Percentiles rank a stretch among this genome's conserved stretches.
phyloP scores from a whole-genome alignment of 2,888 invertebrate species.

The Brachypterus glaber region DNA sequence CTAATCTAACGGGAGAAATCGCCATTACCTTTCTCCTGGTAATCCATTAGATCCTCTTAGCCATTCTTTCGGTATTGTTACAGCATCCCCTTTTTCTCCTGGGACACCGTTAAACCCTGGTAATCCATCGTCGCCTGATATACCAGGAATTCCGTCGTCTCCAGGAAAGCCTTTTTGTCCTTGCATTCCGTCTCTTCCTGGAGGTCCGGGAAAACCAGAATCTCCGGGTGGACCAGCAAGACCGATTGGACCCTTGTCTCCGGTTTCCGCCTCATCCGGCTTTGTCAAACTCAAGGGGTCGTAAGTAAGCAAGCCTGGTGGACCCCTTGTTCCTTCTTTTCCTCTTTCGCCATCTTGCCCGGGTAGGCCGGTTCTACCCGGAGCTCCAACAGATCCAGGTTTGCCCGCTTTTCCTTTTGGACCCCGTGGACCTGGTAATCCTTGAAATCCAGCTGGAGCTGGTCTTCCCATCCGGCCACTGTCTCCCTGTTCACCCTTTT shows the following conservation, averaged over 20 bases:
- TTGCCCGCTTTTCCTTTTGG: slow-evolving; percentile 42
- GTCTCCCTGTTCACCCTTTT: slow-evolving; percentile 45
- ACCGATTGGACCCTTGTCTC: slow-evolving; percentile 50
- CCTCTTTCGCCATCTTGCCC: slow-evolving; percentile 38
- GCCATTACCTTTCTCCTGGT: slow-evolving; percentile 38
- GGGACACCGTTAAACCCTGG: slow-evolving; percentile 39
- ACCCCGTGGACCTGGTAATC: slow-evolving; percentile 48
- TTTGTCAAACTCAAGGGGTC: too few species aligned
- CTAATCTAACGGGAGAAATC: too few species aligned
- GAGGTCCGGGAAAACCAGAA: slow-evolving; percentile 41
- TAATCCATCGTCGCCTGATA: slow-evolving; percentile 35
- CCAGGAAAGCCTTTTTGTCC: slow-evolving; percentile 44
- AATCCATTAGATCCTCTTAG: slow-evolving; percentile 44
- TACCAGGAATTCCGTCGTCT: slow-evolving; percentile 33
- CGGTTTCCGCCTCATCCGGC: too few species aligned
- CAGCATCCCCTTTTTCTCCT: slow-evolving; percentile 50
- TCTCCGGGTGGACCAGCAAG: slow-evolving; percentile 18
- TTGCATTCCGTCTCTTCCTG: slow-evolving; percentile 33
- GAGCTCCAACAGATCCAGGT: slow-evolving; percentile 42
- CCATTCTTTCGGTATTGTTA: slow-evolving; percentile 41
- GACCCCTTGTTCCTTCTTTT: slow-evolving; percentile 37
- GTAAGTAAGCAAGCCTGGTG: slow-evolving; percentile 37
- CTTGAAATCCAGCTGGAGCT: slow-evolving; percentile 49
- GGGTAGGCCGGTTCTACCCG: slow-evolving; percentile 34
- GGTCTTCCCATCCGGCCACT: slow-evolving; percentile 43